Evolutionary conservation across 2,113 vertebrate genomes (phyloP).

Genomic region (Amblyopsis rosae): DNA sequence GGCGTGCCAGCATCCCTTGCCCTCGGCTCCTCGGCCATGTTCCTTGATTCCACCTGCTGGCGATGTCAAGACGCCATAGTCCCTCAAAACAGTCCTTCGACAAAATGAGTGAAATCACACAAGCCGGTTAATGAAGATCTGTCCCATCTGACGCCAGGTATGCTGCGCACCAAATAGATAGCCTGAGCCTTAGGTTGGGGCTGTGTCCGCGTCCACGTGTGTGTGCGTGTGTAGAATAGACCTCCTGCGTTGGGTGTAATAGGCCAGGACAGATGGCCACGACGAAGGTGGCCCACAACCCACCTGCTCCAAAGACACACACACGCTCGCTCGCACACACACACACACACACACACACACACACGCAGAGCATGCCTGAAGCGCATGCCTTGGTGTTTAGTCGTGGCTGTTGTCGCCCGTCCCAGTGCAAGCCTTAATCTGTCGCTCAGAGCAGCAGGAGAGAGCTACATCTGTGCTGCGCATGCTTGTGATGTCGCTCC

Average conservation of each 20-base stretch:
- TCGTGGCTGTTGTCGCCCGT: conserved; percentile 48
- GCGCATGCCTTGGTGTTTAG: conserved; percentile 39
- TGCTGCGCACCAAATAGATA: background rate
- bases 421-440: conserved; percentile 68
- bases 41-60: conserved; percentile 24
- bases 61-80: conserved; percentile 38
- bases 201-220: background rate
- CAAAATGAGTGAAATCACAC: conserved; percentile 19
- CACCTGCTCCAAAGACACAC: conserved; percentile 18
- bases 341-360: conserved; percentile 11
- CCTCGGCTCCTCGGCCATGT: conserved; percentile 30
- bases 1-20: conserved; percentile 30
- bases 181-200: background rate
- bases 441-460: conserved; percentile 67
- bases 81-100: conserved; percentile 24
- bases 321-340: conserved; percentile 12
- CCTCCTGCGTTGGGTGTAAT: conserved; percentile 65
- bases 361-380: conserved; percentile 30
- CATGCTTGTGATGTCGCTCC: conserved; percentile 52
- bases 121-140: background rate
- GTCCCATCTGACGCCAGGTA: conserved; percentile 7
- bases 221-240: conserved; percentile 25
- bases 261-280: conserved; percentile 65
- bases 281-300: conserved; percentile 34
- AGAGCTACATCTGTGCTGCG: conserved; percentile 53